Evolutionary conservation across 2,113 vertebrate genomes (phyloP).

Genomic region (Malaclemys terrapin): DNA sequence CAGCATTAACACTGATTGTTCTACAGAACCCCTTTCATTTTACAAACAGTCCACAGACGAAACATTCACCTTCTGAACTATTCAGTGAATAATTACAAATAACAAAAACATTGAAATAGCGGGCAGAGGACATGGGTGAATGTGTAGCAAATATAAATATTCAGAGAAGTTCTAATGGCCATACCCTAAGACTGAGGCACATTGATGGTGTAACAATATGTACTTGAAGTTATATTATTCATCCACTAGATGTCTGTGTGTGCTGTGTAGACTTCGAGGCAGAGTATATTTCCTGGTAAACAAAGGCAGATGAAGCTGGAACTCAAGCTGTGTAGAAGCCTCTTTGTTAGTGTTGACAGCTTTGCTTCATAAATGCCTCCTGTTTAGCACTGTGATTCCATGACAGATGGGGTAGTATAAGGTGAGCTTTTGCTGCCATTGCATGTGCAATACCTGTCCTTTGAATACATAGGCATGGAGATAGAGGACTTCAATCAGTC

Average conservation of each 20-base stretch:
- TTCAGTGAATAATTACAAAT: not conserved
- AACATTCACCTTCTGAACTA: not conserved
- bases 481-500: not conserved
- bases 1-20: not conserved
- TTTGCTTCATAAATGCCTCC: not conserved
- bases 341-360: not conserved
- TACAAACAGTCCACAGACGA: not conserved
- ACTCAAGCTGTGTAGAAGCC: not conserved
- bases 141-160: not conserved
- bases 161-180: not conserved
- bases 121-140: not conserved
- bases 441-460: not conserved
- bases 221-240: not conserved
- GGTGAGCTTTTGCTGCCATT: not conserved
- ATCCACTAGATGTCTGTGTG: not conserved
- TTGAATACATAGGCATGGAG: not conserved
- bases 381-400: not conserved
- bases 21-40: not conserved
- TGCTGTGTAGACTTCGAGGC: not conserved
- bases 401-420: not conserved
- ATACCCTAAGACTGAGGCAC: not conserved
- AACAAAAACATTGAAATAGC: not conserved
- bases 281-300: not conserved
- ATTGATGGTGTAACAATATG: not conserved
- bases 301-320: not conserved